phyloP scores from a whole-genome alignment of 2,888 invertebrate genomes.

The Eristalinus sepulchralis region DNA sequence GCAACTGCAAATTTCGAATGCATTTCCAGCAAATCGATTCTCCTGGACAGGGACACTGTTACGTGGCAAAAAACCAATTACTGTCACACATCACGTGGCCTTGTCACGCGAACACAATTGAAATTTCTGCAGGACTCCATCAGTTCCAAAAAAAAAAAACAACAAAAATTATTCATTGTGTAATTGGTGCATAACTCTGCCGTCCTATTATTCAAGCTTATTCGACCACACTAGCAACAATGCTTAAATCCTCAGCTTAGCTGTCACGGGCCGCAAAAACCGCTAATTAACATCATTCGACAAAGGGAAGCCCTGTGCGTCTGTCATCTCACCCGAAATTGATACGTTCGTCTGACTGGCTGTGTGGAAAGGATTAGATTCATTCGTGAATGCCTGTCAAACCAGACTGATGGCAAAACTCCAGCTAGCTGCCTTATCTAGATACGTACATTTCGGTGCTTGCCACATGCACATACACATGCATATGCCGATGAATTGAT shows the following conservation, averaged over 20 bases:
- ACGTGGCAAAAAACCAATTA: background rate
- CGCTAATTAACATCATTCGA: constrained; percentile 4
- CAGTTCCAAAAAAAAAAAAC: too few species aligned
- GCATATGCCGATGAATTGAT: background rate
- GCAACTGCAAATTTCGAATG: too few species aligned
- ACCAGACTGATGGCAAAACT: too few species aligned
- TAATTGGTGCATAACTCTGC: background rate
- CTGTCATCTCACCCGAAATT: background rate
- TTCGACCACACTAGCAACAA: background rate
- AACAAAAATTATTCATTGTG: background rate
- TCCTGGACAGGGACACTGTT: background rate
- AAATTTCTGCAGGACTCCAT: background rate
- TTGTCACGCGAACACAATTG: background rate
- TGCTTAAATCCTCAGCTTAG: background rate
- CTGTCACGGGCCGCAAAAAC: background rate
- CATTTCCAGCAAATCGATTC: too few species aligned
- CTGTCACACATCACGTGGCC: background rate
- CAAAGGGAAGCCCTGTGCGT: background rate
- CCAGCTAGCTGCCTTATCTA: too few species aligned
- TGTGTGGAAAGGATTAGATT: background rate
- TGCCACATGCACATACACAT: too few species aligned
- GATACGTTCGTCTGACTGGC: background rate
- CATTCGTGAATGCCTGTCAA: background rate
- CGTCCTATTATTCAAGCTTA: background rate
- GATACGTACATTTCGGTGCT: too few species aligned